Evolutionary conservation across 2,888 invertebrate genomes (phyloP).

Genomic region (Nasonovia ribisnigri): DNA sequence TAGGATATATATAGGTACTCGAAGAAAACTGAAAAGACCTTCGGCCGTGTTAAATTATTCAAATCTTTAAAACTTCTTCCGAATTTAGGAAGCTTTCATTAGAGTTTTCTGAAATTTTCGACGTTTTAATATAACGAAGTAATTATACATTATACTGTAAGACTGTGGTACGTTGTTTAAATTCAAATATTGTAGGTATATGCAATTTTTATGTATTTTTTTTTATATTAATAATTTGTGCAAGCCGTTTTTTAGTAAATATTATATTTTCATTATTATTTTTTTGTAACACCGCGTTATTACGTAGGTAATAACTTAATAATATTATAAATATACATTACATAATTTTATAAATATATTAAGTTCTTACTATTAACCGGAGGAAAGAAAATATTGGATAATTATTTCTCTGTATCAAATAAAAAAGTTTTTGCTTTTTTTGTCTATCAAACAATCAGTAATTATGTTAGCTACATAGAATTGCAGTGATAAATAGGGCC

Average conservation of each 20-base stretch:
- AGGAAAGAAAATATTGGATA: neutral
- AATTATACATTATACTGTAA: neutral
- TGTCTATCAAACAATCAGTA: neutral
- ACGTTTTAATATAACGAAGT: neutral
- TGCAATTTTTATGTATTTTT: no score
- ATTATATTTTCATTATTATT: no score
- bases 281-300: no score
- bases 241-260: no score
- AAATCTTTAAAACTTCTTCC: neutral
- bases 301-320: no score
- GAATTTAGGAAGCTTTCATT: constrained; percentile 13
- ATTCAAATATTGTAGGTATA: neutral
- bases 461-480: neutral
- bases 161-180: neutral
- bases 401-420: neutral
- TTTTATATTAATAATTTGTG: no score
- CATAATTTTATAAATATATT: neutral
- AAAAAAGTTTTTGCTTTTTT: neutral
- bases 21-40: constrained; percentile 1
- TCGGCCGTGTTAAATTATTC: constrained; percentile 16
- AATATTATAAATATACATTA: no score
- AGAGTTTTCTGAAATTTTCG: neutral
- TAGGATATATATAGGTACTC: neutral
- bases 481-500: no score
- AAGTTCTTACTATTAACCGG: neutral